A percentile compares a stretch with the other conserved stretches of the same genome.
Conservation (phyloP, 2,888 invertebrate genomes). For the Halictus ligatus region DNA sequence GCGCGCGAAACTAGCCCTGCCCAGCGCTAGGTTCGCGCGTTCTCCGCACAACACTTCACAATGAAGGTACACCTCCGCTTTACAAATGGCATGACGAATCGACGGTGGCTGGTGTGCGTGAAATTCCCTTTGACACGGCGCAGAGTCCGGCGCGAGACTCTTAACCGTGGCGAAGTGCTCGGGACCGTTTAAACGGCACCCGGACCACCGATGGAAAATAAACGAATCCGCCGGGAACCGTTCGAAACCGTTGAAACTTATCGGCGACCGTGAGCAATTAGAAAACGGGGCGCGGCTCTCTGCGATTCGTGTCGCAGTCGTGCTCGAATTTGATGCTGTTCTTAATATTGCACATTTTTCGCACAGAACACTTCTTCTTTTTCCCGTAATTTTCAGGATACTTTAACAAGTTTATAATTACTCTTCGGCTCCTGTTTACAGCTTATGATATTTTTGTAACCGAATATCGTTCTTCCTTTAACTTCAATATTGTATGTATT, state of each 20-base stretch:
- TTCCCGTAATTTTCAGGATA: too few species aligned
- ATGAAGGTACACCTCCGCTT: conserved; percentile 50
- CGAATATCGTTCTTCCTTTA: too few species aligned
- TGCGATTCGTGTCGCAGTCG: too few species aligned
- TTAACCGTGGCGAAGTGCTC: conserved; percentile 4
- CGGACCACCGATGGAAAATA: background rate
- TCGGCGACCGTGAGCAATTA: background rate
- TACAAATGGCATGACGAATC: conserved; percentile 46
- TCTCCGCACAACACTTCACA: conserved; percentile 52
- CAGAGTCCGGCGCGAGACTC: background rate
- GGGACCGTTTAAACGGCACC: background rate
- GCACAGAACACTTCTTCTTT: too few species aligned
- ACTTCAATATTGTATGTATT: too few species aligned
- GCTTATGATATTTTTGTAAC: too few species aligned
- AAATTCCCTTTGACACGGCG: conserved; percentile 52
- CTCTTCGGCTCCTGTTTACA: too few species aligned
- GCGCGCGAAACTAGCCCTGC: conserved; percentile 64
- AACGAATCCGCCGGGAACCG: background rate
- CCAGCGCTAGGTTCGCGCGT: conserved; percentile 60
- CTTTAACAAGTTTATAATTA: too few species aligned
- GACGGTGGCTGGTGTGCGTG: conserved; percentile 31
- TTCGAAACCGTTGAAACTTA: background rate
- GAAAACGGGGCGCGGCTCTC: too few species aligned
- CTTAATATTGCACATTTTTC: too few species aligned
- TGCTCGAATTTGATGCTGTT: too few species aligned